Base-by-base conservation (phyloP, 2,888 invertebrate species). In the Tricholauxania praeusta region DNA sequence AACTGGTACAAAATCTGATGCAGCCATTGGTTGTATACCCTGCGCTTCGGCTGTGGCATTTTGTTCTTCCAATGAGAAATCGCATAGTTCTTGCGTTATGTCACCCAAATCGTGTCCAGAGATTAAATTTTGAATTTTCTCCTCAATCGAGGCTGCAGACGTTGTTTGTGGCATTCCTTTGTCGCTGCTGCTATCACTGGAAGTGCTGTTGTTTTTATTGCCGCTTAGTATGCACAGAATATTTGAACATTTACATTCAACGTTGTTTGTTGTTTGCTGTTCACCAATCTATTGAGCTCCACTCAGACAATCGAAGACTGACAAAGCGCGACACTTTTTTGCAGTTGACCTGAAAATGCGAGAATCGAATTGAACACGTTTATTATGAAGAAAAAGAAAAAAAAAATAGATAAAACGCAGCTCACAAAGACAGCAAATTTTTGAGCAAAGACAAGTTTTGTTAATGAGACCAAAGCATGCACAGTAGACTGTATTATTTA, bases 21-120 rank as follows among this genome's bases (percentile, higher is more conserved):
- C 91, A 17, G 93, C 91, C 71, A 91, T 91, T 64, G 95, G 93
- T 74, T 93, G 93, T 72, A 95, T 91, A 71, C 96, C 96, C 88
- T 96, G 96, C 59, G 94, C 92, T 88, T 94, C 96, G 79, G 93
- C 91, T 62, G 93, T 93, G 77, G 93, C 93, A 88, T 95, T 95
- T 88, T 96, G 96, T 84, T 95, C 94, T 72, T 92, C 92, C 71
- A 96, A 89, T 12, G 93, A 91, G 86, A 94, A 96, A 86, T 96
- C 96, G 86, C 96, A 95, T 79, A 94, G 90, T 81, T 93, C 91
- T 77, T 93, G 91, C 78, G 92, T 92, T 70, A 92, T 91, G 67
- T 92, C 92, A 77, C 92, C 91, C 67, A 94, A 87, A 75, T 92
- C 91, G 77, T 91, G 88, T 39, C 94, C 95, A 71, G 90, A 90